Evolutionary conservation across 1,140 invertebrate species (phyloP).

Genomic region (Drosophila ambigua): DNA sequence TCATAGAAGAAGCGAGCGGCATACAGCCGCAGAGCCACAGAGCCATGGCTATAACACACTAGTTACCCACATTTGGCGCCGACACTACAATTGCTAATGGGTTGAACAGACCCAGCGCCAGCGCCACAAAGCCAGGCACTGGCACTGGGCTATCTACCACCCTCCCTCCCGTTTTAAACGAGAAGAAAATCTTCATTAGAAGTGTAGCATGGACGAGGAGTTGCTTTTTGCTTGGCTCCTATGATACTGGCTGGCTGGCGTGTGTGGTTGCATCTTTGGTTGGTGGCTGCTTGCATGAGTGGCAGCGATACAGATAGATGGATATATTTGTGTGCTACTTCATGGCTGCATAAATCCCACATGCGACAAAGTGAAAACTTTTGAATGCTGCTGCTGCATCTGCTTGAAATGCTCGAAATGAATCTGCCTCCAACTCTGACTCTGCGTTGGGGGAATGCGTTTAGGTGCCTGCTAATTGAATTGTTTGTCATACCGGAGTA

Average conservation of each 20-base stretch:
- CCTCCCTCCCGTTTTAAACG: constrained; percentile 1
- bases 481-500: constrained; percentile 38
- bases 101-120: constrained; percentile 47
- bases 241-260: constrained; percentile 43
- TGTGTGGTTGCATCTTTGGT: constrained; percentile 49
- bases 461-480: constrained; percentile 40
- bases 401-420: constrained; percentile 18
- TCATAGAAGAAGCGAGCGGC: constrained; percentile 60
- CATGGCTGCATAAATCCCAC: constrained; percentile 59
- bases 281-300: constrained; percentile 62
- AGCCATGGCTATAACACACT: constrained; percentile 24
- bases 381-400: constrained; percentile 20
- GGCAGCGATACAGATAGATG: constrained; percentile 44
- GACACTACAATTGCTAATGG: constrained; percentile 55
- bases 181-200: constrained; percentile 55
- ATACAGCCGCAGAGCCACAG: constrained; percentile 20
- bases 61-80: constrained; percentile 80
- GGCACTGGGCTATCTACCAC: background rate
- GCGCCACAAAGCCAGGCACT: background rate
- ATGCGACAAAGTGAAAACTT: constrained; percentile 79
- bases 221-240: constrained; percentile 15
- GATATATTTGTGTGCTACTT: constrained; percentile 69
- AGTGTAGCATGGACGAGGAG: constrained; percentile 32
- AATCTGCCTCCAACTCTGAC: background rate
- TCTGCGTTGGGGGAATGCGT: constrained; percentile 11